Percentiles rank a stretch among this genome's conserved stretches.
These are phyloP conservation scores for Pagetopsis macropterus DNA, from an alignment of 2,797 vertebrate genomes.

Conservation along the genomic window DNA sequence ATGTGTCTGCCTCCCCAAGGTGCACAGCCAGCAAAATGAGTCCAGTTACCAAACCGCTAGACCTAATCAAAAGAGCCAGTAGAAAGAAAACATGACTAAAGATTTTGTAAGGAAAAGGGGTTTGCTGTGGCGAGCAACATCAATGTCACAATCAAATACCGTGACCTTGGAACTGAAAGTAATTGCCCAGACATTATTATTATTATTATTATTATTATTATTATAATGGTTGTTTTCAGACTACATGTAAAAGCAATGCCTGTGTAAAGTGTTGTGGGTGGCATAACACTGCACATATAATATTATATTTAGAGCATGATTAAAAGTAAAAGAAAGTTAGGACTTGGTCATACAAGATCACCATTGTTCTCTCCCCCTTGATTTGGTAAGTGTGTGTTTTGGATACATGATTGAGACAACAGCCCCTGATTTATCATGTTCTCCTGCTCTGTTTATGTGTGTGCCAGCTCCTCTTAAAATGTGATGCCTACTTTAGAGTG, in stretches of 20 bases:
- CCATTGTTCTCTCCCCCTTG: slow-evolving; percentile 6
- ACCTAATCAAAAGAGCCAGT: slow-evolving; percentile 84
- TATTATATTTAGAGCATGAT: slow-evolving; percentile 36
- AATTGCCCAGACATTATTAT: slow-evolving; percentile 62
- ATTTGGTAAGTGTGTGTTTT: slow-evolving; percentile 21
- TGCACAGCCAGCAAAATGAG: slow-evolving; percentile 77
- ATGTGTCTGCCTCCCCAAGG: slow-evolving; percentile 79
- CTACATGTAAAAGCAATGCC: slow-evolving; percentile 44
- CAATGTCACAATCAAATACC: slow-evolving; percentile 66
- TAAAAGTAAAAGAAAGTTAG: slow-evolving; percentile 22
- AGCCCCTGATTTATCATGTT: slow-evolving; percentile 48
- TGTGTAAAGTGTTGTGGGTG: slow-evolving; percentile 38
- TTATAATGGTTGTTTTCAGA: slow-evolving; percentile 30
- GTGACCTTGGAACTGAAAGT: slow-evolving; percentile 66
- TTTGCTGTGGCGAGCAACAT: slow-evolving; percentile 60
- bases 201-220: too few relatives aligned
- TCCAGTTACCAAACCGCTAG: slow-evolving; percentile 74
- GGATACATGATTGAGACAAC: slow-evolving; percentile 37
- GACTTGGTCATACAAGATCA: slow-evolving; percentile 15
- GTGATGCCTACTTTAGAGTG: slow-evolving; percentile 59
- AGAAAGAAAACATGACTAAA: slow-evolving; percentile 66
- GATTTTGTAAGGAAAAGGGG: slow-evolving; percentile 50
- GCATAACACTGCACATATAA: slow-evolving; percentile 31
- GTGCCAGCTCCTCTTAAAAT: slow-evolving; percentile 50
- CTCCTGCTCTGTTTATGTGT: slow-evolving; percentile 39